Base-by-base conservation (phyloP, 1,140 invertebrate species). In the Hylyphantes graminicola region DNA sequence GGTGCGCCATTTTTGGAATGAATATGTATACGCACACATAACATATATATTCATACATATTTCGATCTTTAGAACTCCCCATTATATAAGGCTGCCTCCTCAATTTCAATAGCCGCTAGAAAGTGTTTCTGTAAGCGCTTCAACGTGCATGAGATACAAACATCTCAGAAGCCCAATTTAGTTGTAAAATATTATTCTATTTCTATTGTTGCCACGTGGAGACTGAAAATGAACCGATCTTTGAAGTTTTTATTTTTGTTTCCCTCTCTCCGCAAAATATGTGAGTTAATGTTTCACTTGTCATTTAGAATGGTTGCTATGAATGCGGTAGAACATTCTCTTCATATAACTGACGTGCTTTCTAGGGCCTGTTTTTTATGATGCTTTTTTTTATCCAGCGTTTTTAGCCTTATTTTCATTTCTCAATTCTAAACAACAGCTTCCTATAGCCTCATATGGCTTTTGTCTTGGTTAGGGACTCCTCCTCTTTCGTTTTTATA, bases 171-270 rank as follows among this genome's bases (percentile, higher is more conserved):
- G 59, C 19, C 70, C 64, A 80, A 80, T 59, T 80, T 68, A 48
- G 55, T 53, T 64, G 53, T 80, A 70, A 68, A 80, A 80, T 80
- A 80, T 80, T 70, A 80, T 80, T 80, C 77, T 21, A 57, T 80
- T 80, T 80, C 55, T 70, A 68, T 57, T 55, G n/a, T 35, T 70
- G 77, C 55, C 67, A 70, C 65, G 54, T 68, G 77, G 35, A 67
- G 15, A 70, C 65, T 50, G 65, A 78, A 78, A 67, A 78, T 78
- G 63, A 78, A 78, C 76, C 63, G 77, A 68, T 68, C 64, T 70
- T 68, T 48, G 51, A 70, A 70, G 35, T 70, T 80, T 78, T 64
- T 78, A 57, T 80, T 80, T 80, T n/a, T 80, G 68, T 70, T 70
- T 13, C 21, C 50, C 64, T 68, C 65, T 65, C 15, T 70, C 55